phyloP scores from a whole-genome alignment of 2,888 invertebrate genomes.

The Idaea biselata region DNA sequence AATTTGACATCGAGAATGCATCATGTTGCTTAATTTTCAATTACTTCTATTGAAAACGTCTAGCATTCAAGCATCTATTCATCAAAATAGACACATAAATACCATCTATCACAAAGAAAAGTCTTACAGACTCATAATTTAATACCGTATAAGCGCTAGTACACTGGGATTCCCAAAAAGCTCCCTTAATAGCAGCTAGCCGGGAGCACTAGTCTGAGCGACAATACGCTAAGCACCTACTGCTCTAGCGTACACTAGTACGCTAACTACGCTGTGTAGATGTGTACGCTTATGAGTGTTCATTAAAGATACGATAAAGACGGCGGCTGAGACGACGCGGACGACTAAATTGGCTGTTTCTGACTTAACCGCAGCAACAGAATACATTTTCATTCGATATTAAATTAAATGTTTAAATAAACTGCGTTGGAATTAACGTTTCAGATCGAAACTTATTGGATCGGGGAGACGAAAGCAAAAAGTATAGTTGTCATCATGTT shows the following conservation, averaged over 20 bases:
- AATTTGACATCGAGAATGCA: no score
- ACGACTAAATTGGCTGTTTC: constrained; percentile 63
- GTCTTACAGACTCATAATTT: constrained; percentile 16
- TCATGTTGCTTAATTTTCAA: no score
- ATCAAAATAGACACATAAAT: not conserved
- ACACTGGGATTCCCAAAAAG: constrained; percentile 64
- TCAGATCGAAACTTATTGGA: not conserved
- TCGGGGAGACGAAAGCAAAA: not conserved
- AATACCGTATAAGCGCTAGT: constrained; percentile 17
- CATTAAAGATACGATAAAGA: constrained; percentile 80
- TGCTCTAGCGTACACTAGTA: constrained; percentile 50
- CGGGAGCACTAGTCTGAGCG: constrained; percentile 18
- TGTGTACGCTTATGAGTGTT: constrained; percentile 75
- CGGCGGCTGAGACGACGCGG: constrained; percentile 51
- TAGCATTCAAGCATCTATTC: not conserved
- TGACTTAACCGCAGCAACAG: constrained; percentile 30
- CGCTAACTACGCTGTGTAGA: constrained; percentile 49
- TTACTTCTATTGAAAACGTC: no score
- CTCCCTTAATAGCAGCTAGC: constrained; percentile 47
- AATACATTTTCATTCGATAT: not conserved
- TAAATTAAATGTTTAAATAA: not conserved
- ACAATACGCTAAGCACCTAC: constrained; percentile 31
- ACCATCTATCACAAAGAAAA: constrained; percentile 8
- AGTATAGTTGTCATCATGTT: not conserved
- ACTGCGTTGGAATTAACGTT: not conserved